Conservation (phyloP, 2,113 vertebrate genomes). For the Hymenochirus boettgeri region DNA sequence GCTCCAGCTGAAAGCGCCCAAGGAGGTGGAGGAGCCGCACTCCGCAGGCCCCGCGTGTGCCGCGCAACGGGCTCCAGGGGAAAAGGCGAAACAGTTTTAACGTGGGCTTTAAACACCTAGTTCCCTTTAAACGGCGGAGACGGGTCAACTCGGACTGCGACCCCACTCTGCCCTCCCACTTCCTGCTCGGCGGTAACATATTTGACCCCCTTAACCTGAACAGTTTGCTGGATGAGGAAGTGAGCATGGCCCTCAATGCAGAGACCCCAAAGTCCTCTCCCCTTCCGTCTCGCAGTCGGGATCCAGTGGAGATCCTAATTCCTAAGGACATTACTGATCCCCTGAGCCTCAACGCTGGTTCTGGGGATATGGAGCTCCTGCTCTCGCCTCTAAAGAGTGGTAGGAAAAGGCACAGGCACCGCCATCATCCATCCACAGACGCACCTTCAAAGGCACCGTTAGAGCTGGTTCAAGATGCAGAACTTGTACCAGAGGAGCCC, state of each 20-base stretch:
- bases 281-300: conserved; percentile 69
- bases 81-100: conserved; percentile 72
- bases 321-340: conserved; percentile 88
- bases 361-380: conserved; percentile 55
- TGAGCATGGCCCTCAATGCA: conserved; percentile 77
- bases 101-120: conserved; percentile 67
- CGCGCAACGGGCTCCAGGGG: conserved; percentile 69
- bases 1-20: not conserved
- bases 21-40: not conserved
- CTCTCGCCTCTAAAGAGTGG: conserved; percentile 70
- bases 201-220: conserved; percentile 90
- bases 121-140: conserved; percentile 68
- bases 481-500: conserved; percentile 75
- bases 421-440: conserved; percentile 57
- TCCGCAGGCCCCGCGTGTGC: conserved; percentile 46
- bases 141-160: conserved; percentile 79
- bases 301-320: conserved; percentile 84
- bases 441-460: conserved; percentile 42
- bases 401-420: conserved; percentile 71
- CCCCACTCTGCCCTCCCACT: conserved; percentile 75
- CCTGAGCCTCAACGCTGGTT: conserved; percentile 75
- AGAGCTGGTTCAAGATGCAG: conserved; percentile 43
- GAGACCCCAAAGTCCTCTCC: conserved; percentile 84
- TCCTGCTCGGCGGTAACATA: conserved; percentile 86
- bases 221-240: conserved; percentile 83